Base-by-base conservation (phyloP, 2,888 invertebrate species). In the Caradrina kadenii region DNA sequence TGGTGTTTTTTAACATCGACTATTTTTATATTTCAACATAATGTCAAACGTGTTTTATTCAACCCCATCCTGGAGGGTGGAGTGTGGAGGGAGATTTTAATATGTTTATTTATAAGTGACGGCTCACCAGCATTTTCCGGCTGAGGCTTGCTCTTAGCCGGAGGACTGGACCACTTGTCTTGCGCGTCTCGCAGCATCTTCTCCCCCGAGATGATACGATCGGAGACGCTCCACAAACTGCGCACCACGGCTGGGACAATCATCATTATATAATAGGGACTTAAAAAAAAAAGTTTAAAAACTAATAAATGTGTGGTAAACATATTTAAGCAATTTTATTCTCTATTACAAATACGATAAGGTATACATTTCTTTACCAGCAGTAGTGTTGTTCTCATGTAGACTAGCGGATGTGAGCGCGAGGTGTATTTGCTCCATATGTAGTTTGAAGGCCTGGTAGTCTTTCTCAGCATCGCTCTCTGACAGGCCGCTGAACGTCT, bases 401-500 rank as follows among this genome's bases (percentile, higher is more conserved):
- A 97, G 91, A 0, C 96, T 96, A 1, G 97, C 96, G 0, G 97
- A 97, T 0, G 97, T 97, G 49, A 98, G 93, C 71, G 97, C 97
- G 39, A 98, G 90, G 87, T 98, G 98, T 66, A 98, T 97, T 80
- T 98, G 97, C 87, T 98, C 98, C 74, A 98, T 97, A 90, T 97
- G 98, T 71, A 97, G 97, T 80, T 98, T 98, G 88, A 98, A 98
- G 61, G 96, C 93, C 49, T 96, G 95, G 85, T 98, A 97, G 77
- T 98, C 98, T 75, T 97, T 97, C 60, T 97, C 96, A 0, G 95
- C 95, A 7, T 97, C 91, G 1, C 92, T 94, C 45, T 97, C 97
- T 0, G 96, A 91, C 54, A 98, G 97, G 31, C 96, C 95, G 45
- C 97, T 97, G 90, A 98, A 98, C 0, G 98, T 97, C 83, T 98